Evolutionary conservation across 2,888 invertebrate species (phyloP).

Genomic region (Candidula unifasciata): DNA sequence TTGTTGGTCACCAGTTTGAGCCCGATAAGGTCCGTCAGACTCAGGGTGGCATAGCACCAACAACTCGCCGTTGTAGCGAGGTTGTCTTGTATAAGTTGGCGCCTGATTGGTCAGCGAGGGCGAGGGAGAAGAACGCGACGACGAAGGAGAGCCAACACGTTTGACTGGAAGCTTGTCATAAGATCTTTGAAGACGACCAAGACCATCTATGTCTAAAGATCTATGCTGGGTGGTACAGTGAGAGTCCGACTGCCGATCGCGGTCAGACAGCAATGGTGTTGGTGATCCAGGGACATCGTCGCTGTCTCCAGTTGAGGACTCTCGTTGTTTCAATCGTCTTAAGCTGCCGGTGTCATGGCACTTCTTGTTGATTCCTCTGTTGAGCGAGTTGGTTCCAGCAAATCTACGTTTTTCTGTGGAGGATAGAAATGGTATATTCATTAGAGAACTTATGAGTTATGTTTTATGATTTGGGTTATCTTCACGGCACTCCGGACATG

Average conservation of each 20-base stretch:
- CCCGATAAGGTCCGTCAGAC: not conserved
- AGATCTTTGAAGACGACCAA: slow-evolving; percentile 1
- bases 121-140: slow-evolving; percentile 32
- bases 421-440: too few relatives aligned
- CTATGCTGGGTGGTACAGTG: slow-evolving; percentile 37
- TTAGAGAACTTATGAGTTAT: too few relatives aligned
- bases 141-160: slow-evolving; percentile 43
- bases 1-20: slow-evolving; percentile 30
- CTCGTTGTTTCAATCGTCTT: not conserved
- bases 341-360: slow-evolving; percentile 5
- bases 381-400: not conserved
- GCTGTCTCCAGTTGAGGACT: not conserved
- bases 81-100: not conserved
- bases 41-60: slow-evolving; percentile 7
- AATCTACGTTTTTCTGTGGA: too few relatives aligned
- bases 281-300: slow-evolving; percentile 46
- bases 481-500: too few relatives aligned
- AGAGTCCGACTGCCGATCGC: not conserved
- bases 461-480: too few relatives aligned
- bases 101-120: slow-evolving; percentile 10
- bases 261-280: slow-evolving; percentile 33
- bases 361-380: not conserved
- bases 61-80: slow-evolving; percentile 10
- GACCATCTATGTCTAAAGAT: not conserved
- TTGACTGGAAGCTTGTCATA: slow-evolving; percentile 45